Conservation (phyloP, 64 coral and sea anemone genomes). For the Porites lutea region DNA sequence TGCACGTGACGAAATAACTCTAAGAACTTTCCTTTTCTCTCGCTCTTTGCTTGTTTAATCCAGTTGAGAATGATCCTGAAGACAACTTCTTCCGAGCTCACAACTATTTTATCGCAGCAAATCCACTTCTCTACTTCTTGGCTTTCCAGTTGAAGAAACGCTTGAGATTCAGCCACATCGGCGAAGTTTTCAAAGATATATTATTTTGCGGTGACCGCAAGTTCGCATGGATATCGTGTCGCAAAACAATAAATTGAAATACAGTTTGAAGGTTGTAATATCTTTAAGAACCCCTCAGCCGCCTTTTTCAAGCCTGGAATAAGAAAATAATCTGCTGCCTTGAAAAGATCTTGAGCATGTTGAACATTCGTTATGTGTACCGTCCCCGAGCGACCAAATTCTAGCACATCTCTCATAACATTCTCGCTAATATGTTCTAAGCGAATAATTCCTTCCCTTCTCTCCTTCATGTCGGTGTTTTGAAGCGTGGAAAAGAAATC, state of each 20-base stretch:
- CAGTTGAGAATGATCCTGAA: not conserved
- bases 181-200: not conserved
- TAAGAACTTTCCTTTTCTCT: not conserved
- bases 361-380: not conserved
- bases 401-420: conserved; percentile 18
- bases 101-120: not conserved
- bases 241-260: not conserved
- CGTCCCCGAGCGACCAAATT: not conserved
- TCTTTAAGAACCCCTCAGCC: not conserved
- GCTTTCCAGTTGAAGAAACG: conserved; percentile 10
- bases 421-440: not conserved
- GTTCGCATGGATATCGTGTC: not conserved
- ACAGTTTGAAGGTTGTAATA: not conserved
- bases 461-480: conserved; percentile 26
- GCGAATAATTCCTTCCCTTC: not conserved
- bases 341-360: not conserved
- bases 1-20: conserved; percentile 32
- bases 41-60: not conserved
- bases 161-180: not conserved
- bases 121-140: conserved; percentile 6
- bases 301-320: not conserved
- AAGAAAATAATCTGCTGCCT: conserved; percentile 1
- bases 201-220: not conserved
- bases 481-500: not conserved
- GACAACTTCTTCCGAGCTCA: not conserved